Percentiles rank a stretch among this genome's conserved stretches.
Conservation (phyloP, 2,797 vertebrate species). For the Peromyscus aztecus region DNA sequence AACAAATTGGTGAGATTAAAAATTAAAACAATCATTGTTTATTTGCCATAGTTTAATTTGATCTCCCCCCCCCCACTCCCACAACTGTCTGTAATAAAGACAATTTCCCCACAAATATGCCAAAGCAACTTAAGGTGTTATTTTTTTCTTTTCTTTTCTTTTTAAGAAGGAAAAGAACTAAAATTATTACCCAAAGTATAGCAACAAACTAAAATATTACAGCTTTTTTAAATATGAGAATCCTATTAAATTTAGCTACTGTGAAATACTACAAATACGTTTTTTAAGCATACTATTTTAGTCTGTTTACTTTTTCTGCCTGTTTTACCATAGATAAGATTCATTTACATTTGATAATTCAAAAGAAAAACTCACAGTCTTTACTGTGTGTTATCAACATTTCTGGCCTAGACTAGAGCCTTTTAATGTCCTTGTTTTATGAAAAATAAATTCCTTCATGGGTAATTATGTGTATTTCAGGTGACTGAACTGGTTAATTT, state of each 20-base stretch:
- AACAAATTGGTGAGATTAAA: conserved; percentile 31
- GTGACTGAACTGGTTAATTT: conserved; percentile 15
- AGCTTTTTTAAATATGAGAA: conserved; percentile 4
- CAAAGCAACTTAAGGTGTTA: conserved; percentile 10
- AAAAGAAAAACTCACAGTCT: conserved; percentile 28
- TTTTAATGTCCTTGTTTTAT: not conserved
- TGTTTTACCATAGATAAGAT: conserved; percentile 44
- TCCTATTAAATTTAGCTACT: not conserved
- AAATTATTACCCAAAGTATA: conserved; percentile 1
- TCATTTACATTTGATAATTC: conserved; percentile 52
- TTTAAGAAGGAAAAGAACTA: conserved; percentile 45
- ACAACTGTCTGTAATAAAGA: not conserved
- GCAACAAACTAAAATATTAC: conserved; percentile 50
- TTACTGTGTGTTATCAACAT: conserved; percentile 23
- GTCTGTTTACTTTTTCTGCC: conserved; percentile 35
- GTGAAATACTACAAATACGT: conserved; percentile 31
- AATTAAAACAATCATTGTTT: not conserved
- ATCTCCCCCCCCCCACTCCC: not conserved
- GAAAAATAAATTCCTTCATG: not conserved
- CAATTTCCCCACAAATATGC: not conserved
- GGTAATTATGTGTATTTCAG: conserved; percentile 31
- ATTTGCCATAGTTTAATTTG: not conserved
- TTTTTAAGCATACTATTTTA: not conserved
- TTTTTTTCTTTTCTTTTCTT: conserved; percentile 56
- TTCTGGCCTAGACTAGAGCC: conserved; percentile 59